Percentiles rank a stretch among this genome's conserved stretches.
Evolutionary conservation across 2,797 vertebrate genomes (phyloP).

Genomic region (Microcaecilia unicolor): DNA sequence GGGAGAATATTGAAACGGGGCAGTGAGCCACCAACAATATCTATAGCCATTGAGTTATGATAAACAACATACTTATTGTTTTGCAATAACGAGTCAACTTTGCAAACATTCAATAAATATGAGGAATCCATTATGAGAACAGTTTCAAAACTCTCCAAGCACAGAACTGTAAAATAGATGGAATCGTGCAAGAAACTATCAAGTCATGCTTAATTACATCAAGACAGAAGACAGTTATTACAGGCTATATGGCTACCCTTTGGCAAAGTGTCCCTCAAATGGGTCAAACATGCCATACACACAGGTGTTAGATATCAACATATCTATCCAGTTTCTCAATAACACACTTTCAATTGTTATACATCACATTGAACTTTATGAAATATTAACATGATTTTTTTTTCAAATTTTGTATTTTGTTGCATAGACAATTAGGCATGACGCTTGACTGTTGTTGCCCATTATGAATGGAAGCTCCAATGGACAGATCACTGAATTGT

Average conservation of each 20-base stretch:
- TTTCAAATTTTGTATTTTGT: constrained; percentile 74
- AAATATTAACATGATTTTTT: constrained; percentile 68
- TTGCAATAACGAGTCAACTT: constrained; percentile 58
- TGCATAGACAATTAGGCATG: constrained; percentile 97
- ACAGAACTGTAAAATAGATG: constrained; percentile 67
- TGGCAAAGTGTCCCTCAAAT: constrained; percentile 77
- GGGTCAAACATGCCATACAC: constrained; percentile 89
- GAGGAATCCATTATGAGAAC: constrained; percentile 38
- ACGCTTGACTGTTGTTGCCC: constrained; percentile 67
- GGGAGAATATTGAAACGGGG: neutral
- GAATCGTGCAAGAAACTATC: constrained; percentile 83
- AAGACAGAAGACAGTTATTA: constrained; percentile 74
- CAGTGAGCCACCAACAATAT: neutral
- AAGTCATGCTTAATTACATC: constrained; percentile 88
- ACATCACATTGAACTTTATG: constrained; percentile 67
- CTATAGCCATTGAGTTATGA: neutral
- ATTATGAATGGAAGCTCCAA: constrained; percentile 37
- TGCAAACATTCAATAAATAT: constrained; percentile 63
- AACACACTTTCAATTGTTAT: constrained; percentile 62
- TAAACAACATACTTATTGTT: constrained; percentile 4
- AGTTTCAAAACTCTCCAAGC: constrained; percentile 42
- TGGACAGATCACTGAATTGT: constrained; percentile 27
- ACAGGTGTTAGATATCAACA: constrained; percentile 74
- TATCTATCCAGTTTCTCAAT: constrained; percentile 60
- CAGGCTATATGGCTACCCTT: constrained; percentile 80